Evolutionary conservation across 1,140 invertebrate genomes (phyloP).

Genomic region (Atta texana): DNA sequence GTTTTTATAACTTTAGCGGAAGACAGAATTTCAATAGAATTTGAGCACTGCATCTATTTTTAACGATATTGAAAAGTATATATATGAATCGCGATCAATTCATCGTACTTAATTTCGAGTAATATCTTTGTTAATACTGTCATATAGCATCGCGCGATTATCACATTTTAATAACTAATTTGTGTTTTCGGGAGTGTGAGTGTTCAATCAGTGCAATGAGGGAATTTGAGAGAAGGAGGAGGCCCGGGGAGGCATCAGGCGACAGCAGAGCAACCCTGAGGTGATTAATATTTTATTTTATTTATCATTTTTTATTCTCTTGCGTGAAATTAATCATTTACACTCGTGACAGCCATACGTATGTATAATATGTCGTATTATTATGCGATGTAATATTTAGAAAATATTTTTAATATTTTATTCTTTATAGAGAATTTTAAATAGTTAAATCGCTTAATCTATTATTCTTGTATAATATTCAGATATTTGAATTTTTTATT

Average conservation of each 20-base stretch:
- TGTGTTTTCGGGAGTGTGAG: background rate
- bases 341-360: background rate
- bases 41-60: background rate
- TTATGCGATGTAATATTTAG: background rate
- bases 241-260: background rate
- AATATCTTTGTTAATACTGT: background rate
- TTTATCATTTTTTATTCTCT: background rate
- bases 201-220: background rate
- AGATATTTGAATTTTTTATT: background rate
- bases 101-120: background rate
- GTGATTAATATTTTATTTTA: conserved; percentile 23
- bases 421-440: background rate
- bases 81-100: background rate
- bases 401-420: conserved; percentile 14
- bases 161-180: background rate
- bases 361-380: background rate
- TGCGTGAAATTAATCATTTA: conserved; percentile 15
- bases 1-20: background rate
- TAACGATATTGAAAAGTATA: background rate
- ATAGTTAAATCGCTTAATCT: background rate
- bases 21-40: too few species aligned
- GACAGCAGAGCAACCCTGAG: background rate
- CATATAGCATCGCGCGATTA: background rate
- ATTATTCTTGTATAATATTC: background rate
- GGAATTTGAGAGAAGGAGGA: background rate